These are phyloP conservation scores for Equus quagga DNA, from an alignment of 2,113 vertebrate species.

Conservation along the genomic window DNA sequence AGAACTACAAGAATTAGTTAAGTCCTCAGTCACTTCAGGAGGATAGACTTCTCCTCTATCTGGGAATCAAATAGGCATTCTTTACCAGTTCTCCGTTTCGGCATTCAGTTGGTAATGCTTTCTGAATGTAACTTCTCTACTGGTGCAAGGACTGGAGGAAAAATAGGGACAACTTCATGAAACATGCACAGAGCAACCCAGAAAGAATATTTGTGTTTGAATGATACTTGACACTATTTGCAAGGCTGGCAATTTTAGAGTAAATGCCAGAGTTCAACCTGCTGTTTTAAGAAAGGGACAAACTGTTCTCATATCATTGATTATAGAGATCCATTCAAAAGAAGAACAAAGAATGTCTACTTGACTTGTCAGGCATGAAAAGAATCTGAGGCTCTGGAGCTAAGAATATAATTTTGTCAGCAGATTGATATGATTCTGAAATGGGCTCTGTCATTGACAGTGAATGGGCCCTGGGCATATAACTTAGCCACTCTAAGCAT, in stretches of 20 bases:
- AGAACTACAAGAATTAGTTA: background rate
- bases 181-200: conserved; percentile 27
- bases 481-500: background rate
- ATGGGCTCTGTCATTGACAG: background rate
- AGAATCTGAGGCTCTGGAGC: background rate
- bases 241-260: conserved; percentile 56
- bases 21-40: background rate
- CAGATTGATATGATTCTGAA: background rate
- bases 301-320: conserved; percentile 9
- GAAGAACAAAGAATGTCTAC: background rate
- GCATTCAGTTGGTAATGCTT: background rate
- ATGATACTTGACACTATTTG: conserved; percentile 53
- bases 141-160: background rate
- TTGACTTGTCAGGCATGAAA: background rate
- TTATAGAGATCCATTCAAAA: background rate
- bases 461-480: background rate
- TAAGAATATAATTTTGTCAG: background rate
- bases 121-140: conserved; percentile 26
- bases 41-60: background rate
- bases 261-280: conserved; percentile 6
- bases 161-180: conserved; percentile 6
- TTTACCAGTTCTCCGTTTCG: background rate
- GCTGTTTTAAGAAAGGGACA: background rate
- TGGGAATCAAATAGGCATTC: background rate
- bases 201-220: conserved; percentile 48